Conservation (phyloP, 2,797 vertebrate genomes). For the Australoheros facetus region DNA sequence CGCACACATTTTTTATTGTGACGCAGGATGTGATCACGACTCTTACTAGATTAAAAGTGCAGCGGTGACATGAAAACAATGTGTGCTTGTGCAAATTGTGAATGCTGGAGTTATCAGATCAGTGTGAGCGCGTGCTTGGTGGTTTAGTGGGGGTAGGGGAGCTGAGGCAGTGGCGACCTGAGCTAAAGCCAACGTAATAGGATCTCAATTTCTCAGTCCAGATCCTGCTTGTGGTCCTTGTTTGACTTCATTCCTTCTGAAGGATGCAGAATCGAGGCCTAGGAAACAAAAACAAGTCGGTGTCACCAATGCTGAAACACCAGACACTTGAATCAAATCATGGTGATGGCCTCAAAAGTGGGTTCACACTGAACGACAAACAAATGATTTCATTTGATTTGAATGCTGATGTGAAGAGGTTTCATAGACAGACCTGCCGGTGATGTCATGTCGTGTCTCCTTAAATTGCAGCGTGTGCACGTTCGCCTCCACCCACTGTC, state of each 20-base stretch:
- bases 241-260: slow-evolving; percentile 60
- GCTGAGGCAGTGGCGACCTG: slow-evolving; percentile 51
- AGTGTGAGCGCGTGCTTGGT: neutral
- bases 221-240: slow-evolving; percentile 46
- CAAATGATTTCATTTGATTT: neutral
- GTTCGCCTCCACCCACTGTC: slow-evolving; percentile 80
- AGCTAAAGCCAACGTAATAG: slow-evolving; percentile 70
- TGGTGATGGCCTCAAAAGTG: neutral
- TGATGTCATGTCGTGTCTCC: slow-evolving; percentile 84
- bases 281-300: slow-evolving; percentile 42
- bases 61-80: slow-evolving; percentile 1
- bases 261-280: slow-evolving; percentile 87
- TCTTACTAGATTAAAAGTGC: slow-evolving; percentile 41
- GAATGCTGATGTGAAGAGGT: neutral
- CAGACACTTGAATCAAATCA: neutral
- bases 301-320: neutral
- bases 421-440: slow-evolving; percentile 81
- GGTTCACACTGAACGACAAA: neutral
- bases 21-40: slow-evolving; percentile 22
- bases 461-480: slow-evolving; percentile 73
- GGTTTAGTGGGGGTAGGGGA: slow-evolving; percentile 43
- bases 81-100: slow-evolving; percentile 16
- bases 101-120: slow-evolving; percentile 26
- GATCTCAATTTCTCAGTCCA: slow-evolving; percentile 71
- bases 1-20: slow-evolving; percentile 32